Percentiles rank a stretch among this genome's conserved stretches.
These are phyloP conservation scores for Aviceda subcristata DNA, from an alignment of 2,113 vertebrate species.

Conservation along the genomic window DNA sequence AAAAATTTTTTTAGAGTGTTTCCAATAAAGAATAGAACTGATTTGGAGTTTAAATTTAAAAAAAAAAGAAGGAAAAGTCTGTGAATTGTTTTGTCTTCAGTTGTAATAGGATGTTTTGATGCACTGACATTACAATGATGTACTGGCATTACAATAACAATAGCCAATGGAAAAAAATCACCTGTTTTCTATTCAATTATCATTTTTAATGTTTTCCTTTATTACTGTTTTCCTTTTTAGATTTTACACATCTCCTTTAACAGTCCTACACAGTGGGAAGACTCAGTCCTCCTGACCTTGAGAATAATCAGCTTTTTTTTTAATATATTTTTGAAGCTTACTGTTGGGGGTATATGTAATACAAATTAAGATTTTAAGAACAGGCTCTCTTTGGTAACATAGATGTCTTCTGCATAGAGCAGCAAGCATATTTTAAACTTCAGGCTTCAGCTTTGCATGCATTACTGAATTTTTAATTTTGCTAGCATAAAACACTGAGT, in stretches of 20 bases:
- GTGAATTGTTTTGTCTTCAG: background rate
- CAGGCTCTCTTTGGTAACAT: background rate
- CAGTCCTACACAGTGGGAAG: background rate
- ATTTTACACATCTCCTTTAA: background rate
- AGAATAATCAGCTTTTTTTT: background rate
- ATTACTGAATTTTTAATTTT: conserved; percentile 12
- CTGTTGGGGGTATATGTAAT: background rate
- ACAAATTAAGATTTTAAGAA: background rate
- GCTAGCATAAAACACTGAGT: background rate
- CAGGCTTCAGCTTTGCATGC: background rate
- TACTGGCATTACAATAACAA: background rate
- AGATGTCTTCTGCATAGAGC: background rate
- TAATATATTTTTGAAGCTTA: background rate
- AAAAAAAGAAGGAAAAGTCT: background rate
- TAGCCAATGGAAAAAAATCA: background rate
- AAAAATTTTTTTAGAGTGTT: background rate
- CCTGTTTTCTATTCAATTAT: background rate
- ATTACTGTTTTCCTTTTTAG: background rate
- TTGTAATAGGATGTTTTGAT: background rate
- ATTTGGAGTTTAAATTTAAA: background rate
- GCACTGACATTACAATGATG: too few relatives aligned
- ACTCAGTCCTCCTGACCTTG: background rate
- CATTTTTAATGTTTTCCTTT: background rate
- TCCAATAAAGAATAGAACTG: background rate
- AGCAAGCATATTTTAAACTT: background rate